Conservation (phyloP, 2,113 vertebrate species). For the Peromyscus leucopus region DNA sequence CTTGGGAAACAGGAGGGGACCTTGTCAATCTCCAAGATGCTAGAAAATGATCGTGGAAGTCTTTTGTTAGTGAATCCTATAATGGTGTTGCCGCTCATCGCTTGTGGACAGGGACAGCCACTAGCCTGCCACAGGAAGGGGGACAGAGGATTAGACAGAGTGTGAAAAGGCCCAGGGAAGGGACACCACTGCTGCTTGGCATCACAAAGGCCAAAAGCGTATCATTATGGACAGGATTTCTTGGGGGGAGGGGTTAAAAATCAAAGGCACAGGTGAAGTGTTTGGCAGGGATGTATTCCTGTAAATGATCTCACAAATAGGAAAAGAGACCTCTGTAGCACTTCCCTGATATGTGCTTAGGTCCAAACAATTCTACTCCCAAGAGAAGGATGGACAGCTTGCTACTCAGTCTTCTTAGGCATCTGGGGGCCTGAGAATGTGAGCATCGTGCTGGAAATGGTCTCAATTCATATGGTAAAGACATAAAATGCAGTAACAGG, state of each 20-base stretch:
- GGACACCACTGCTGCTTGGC: conserved; percentile 80
- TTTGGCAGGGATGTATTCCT: conserved; percentile 35
- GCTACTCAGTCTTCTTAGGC: conserved; percentile 45
- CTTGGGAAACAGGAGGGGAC: conserved; percentile 89
- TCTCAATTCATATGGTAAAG: conserved; percentile 33
- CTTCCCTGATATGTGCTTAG: background rate
- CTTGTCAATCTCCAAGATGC: conserved; percentile 89
- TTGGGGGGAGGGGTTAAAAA: conserved; percentile 32
- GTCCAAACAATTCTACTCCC: background rate
- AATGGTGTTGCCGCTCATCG: conserved; percentile 87
- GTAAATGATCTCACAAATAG: conserved; percentile 69
- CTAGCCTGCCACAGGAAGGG: conserved; percentile 81
- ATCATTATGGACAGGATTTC: conserved; percentile 83
- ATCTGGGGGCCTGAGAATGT: background rate
- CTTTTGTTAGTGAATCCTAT: conserved; percentile 89
- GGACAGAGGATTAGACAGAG: conserved; percentile 84
- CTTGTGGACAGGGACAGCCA: conserved; percentile 86
- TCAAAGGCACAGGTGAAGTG: conserved; percentile 70
- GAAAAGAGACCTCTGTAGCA: conserved; percentile 42
- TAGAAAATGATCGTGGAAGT: conserved; percentile 88
- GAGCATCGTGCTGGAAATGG: background rate
- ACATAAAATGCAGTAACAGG: background rate
- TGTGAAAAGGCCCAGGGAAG: conserved; percentile 83
- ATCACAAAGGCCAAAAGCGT: conserved; percentile 79
- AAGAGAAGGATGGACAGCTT: background rate